phyloP scores from a whole-genome alignment of 2,888 invertebrate genomes.

The Beris chalybata region DNA sequence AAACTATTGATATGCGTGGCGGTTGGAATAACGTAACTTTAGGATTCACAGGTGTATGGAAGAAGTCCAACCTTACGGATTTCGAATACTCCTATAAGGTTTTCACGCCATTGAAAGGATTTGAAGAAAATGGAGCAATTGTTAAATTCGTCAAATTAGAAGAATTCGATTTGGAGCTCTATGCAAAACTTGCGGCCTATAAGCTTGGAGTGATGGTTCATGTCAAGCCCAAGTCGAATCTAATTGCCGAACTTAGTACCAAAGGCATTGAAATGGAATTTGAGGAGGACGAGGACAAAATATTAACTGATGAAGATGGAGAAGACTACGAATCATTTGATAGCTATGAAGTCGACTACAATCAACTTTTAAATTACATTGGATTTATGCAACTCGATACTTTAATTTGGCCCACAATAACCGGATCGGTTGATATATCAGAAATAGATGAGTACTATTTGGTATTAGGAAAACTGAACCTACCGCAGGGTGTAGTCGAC shows the following conservation, averaged over 20 bases:
- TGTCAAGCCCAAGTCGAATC: conserved; percentile 51
- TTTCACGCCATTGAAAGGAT: conserved; percentile 76
- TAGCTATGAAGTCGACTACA: conserved; percentile 53
- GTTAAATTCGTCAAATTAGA: conserved; percentile 65
- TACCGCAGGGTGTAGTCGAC: conserved; percentile 61
- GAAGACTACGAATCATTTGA: conserved; percentile 45
- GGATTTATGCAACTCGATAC: conserved; percentile 62
- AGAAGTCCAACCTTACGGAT: conserved; percentile 61
- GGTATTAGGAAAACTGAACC: conserved; percentile 56
- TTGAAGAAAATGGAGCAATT: conserved; percentile 76
- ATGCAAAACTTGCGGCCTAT: conserved; percentile 68
- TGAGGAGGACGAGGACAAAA: conserved; percentile 36
- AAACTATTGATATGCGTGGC: conserved; percentile 73
- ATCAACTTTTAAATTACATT: conserved; percentile 58
- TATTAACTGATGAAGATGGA: conserved; percentile 52
- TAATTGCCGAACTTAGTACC: conserved; percentile 49
- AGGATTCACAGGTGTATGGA: conserved; percentile 80
- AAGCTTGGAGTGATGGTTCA: conserved; percentile 59
- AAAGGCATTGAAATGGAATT: conserved; percentile 23
- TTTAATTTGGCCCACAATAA: conserved; percentile 62
- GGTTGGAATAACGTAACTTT: conserved; percentile 74
- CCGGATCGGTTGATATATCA: conserved; percentile 61
- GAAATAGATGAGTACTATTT: conserved; percentile 59
- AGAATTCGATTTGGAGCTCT: conserved; percentile 70
- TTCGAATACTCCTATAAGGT: conserved; percentile 78